These are phyloP conservation scores for Drosophila longiperda DNA, from an alignment of 2,888 invertebrate species.

Conservation along the genomic window DNA sequence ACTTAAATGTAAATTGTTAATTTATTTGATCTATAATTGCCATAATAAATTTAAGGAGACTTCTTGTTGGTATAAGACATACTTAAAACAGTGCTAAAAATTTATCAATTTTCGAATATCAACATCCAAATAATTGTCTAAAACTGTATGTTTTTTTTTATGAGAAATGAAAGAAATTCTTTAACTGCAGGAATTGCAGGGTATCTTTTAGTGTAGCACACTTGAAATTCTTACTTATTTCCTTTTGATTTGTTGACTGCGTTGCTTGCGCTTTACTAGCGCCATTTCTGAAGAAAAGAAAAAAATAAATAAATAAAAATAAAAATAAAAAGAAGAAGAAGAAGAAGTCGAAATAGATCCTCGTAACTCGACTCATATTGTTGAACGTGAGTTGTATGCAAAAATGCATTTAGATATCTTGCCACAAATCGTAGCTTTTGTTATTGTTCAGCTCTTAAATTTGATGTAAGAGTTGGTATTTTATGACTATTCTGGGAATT, in stretches of 20 bases:
- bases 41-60: neutral
- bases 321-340: neutral
- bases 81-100: neutral
- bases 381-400: slow-evolving; percentile 57
- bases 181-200: slow-evolving; percentile 6
- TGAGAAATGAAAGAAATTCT: neutral
- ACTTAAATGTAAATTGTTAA: neutral
- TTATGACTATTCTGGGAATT: slow-evolving; percentile 17
- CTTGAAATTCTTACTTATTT: neutral
- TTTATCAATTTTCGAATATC: neutral
- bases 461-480: slow-evolving; percentile 16
- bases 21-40: neutral
- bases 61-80: neutral
- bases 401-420: slow-evolving; percentile 1
- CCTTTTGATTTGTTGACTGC: slow-evolving; percentile 49
- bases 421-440: slow-evolving; percentile 23
- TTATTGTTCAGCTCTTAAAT: slow-evolving; percentile 28
- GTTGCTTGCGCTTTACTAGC: slow-evolving; percentile 45
- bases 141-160: neutral
- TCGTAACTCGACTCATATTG: slow-evolving; percentile 11
- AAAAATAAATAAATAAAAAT: neutral
- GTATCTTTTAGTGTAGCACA: neutral
- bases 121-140: neutral
- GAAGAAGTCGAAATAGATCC: slow-evolving; percentile 22
- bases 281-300: slow-evolving; percentile 20